Evolutionary conservation across 2,797 vertebrate genomes (phyloP).

Genomic region (Neosilurus mollespiculum): DNA sequence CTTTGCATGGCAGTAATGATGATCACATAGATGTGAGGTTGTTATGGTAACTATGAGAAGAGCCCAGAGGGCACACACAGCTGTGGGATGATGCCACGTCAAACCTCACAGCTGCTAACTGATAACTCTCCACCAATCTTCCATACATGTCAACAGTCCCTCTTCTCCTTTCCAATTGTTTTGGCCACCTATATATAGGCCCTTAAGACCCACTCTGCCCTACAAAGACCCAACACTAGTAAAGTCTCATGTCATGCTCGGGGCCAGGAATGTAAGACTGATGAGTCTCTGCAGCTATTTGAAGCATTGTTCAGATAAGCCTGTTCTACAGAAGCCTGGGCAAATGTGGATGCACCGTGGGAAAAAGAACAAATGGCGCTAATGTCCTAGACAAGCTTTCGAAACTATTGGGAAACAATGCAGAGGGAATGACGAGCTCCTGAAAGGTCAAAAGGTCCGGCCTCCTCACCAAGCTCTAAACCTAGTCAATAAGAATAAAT

Average conservation of each 20-base stretch:
- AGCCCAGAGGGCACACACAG: conserved; percentile 30
- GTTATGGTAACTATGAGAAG: conserved; percentile 32
- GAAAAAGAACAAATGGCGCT: conserved; percentile 80
- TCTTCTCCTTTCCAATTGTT: conserved; percentile 58
- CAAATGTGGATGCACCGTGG: conserved; percentile 73
- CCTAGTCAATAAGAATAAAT: conserved; percentile 13
- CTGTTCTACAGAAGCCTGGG: conserved; percentile 55
- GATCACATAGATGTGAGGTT: conserved; percentile 2
- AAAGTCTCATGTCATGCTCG: conserved; percentile 45
- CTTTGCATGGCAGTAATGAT: neutral
- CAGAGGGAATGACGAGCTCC: conserved; percentile 39
- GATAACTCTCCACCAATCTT: conserved; percentile 47
- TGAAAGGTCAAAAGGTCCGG: conserved; percentile 32
- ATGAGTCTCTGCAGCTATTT: conserved; percentile 72
- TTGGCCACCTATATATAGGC: conserved; percentile 52
- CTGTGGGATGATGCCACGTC: conserved; percentile 36
- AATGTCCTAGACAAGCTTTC: conserved; percentile 55
- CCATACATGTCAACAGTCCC: conserved; percentile 66
- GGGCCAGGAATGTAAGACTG: conserved; percentile 65
- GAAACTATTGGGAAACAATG: conserved; percentile 50
- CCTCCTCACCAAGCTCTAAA: conserved; percentile 28
- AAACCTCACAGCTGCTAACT: conserved; percentile 52
- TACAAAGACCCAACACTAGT: conserved; percentile 38
- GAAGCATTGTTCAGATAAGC: conserved; percentile 81
- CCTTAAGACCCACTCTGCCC: conserved; percentile 43